Evolutionary conservation across 2,888 invertebrate genomes (phyloP), one percentile per base, ranked within the genome.

Genomic region (Slavum lentiscoides): DNA sequence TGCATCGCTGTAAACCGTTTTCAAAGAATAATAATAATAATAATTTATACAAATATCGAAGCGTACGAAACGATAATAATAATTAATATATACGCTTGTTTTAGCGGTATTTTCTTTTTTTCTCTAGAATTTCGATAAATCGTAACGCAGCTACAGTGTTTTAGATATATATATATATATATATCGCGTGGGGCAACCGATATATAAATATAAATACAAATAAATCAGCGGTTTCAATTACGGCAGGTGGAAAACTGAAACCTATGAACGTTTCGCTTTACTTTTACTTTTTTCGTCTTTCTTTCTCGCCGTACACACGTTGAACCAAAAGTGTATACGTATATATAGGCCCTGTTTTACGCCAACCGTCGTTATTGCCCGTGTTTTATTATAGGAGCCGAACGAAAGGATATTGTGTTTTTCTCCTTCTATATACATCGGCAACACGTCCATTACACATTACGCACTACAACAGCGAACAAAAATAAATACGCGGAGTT

Each of bases 211-310:
- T 53, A 53, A 13, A 61, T 23, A 30, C 30, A 30, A n/a, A 76
- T 68, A 76, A 68, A 68, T 76, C 76, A 59, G 49, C 23, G 68
- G 68, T 59, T 76, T 76, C 76, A 68, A 76, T 68, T 68, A 68
- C 49, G 59, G 37, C 58, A 76, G 68, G 67, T 76, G 59, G 68
- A 68, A 69, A 75, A 61, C 68, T 49, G 76, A 23, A 75, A 75
- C 43, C 55, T 75, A 75, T 53, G 43, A 58, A 23, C 21, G 37
- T 43, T 68, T 68, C 17, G 4, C 19, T 49, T 61, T 76, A 19
- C 58, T 58, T 19, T 58, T 58, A 58, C 43, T 43, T 43, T 43
- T 9, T 43, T 43, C 9, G 43, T 6, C 9, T 43, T 7, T 9
- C 9, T 43, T 43, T 43, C 43, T 9, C 43, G 43, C 43, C 43